Evolutionary conservation across 2,888 invertebrate genomes (phyloP).

Genomic region (Agonopterix alstromeriana): DNA sequence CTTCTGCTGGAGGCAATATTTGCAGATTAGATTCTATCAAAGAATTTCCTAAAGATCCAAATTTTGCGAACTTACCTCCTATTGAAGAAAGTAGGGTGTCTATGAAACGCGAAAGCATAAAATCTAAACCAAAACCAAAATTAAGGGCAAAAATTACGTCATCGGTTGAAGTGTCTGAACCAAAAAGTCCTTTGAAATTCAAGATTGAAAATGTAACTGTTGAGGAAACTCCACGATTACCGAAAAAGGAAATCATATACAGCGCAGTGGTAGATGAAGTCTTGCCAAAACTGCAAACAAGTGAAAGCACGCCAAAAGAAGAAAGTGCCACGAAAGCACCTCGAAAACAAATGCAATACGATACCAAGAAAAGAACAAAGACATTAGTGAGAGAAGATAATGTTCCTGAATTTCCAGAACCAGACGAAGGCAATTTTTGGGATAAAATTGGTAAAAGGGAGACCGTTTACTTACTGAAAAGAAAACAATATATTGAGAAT

Average conservation of each 20-base stretch:
- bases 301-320: neutral
- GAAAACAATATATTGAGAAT: conserved; percentile 70
- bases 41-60: conserved; percentile 51
- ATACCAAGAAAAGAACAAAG: conserved; percentile 28
- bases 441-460: conserved; percentile 80
- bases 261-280: conserved; percentile 42
- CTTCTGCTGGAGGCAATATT: conserved; percentile 59
- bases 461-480: conserved; percentile 77
- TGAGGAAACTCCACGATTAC: conserved; percentile 65
- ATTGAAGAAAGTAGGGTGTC: conserved; percentile 65
- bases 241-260: conserved; percentile 56
- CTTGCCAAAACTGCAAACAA: conserved; percentile 11
- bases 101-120: conserved; percentile 23
- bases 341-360: conserved; percentile 5
- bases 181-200: conserved; percentile 68
- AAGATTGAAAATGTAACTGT: conserved; percentile 76
- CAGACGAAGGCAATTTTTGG: conserved; percentile 79
- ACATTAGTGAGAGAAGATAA: conserved; percentile 17
- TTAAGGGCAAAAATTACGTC: conserved; percentile 74
- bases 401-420: conserved; percentile 46
- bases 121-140: conserved; percentile 37
- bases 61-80: conserved; percentile 39
- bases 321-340: conserved; percentile 1
- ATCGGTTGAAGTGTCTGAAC: conserved; percentile 68
- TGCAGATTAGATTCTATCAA: conserved; percentile 64